Percentiles rank a stretch among this genome's conserved stretches.
phyloP scores from a whole-genome alignment of 1,140 invertebrate genomes.

The Listronotus oregonensis region DNA sequence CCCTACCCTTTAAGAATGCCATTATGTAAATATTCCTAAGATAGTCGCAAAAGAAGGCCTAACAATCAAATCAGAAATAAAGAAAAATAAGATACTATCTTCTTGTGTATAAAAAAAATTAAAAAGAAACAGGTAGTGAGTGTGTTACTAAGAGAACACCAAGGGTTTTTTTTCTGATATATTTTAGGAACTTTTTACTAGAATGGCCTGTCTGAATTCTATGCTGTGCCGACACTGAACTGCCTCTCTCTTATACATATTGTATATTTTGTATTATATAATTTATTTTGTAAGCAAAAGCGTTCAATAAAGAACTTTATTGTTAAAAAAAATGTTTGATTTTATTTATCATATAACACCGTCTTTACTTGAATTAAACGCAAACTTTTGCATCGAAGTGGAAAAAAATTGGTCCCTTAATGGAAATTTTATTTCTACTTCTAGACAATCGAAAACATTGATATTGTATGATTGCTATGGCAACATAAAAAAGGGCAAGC shows the following conservation, averaged over 20 bases:
- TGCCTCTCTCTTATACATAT: slow-evolving; percentile 22
- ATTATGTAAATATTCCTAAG: slow-evolving; percentile 19
- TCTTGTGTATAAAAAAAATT: too few species aligned
- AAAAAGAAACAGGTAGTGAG: background rate
- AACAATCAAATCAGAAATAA: background rate
- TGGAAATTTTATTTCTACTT: too few species aligned
- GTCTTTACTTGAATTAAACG: too few species aligned
- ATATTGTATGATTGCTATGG: too few species aligned
- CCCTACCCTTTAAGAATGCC: slow-evolving; percentile 4
- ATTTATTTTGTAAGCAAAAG: slow-evolving; percentile 22
- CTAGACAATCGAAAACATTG: too few species aligned
- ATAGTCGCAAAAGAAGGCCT: slow-evolving; percentile 4
- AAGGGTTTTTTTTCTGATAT: background rate
- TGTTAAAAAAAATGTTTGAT: background rate
- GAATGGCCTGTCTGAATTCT: slow-evolving; percentile 13
- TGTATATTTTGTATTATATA: slow-evolving; percentile 34
- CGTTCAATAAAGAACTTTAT: slow-evolving; percentile 35
- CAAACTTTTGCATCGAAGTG: too few species aligned
- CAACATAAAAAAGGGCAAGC: too few species aligned
- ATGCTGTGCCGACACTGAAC: slow-evolving; percentile 21
- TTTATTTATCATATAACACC: too few species aligned
- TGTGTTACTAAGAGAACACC: too few species aligned
- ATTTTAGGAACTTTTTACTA: slow-evolving; percentile 22
- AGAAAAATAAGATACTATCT: too few species aligned
- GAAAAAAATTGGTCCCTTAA: too few species aligned